Conservation (phyloP, 2,797 vertebrate genomes). For the Jordanella pulchra region DNA sequence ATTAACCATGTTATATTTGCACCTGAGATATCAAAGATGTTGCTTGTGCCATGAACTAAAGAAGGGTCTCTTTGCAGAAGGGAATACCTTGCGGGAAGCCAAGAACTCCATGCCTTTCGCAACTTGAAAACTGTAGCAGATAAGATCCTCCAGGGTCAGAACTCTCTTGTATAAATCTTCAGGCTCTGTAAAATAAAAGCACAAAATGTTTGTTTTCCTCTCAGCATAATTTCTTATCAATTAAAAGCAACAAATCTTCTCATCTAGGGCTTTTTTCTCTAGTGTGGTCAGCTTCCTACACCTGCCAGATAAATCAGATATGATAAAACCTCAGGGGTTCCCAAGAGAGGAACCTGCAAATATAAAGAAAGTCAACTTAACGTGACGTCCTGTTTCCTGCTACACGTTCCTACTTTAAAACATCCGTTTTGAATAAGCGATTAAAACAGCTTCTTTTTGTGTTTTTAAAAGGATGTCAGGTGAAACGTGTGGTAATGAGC, state of each 20-base stretch:
- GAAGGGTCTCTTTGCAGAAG: not conserved
- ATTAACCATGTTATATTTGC: not conserved
- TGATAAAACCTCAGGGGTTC: conserved; percentile 23
- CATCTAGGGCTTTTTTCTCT: conserved; percentile 22
- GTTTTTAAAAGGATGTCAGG: conserved; percentile 57
- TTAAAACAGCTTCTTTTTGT: conserved; percentile 32
- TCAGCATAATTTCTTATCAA: conserved; percentile 21
- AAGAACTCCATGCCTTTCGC: conserved; percentile 97
- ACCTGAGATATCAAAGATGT: not conserved
- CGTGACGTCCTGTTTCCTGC: conserved; percentile 37
- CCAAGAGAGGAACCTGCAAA: conserved; percentile 15
- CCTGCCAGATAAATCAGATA: conserved; percentile 48
- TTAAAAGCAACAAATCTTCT: conserved; percentile 18
- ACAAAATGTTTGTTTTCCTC: conserved; percentile 19
- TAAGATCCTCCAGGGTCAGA: conserved; percentile 91
- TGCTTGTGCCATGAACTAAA: not conserved
- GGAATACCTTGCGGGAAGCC: conserved; percentile 90
- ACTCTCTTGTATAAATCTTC: conserved; percentile 91
- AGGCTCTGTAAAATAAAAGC: conserved; percentile 80
- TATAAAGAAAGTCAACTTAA: conserved; percentile 8
- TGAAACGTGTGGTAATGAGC: conserved; percentile 57
- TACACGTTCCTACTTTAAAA: conserved; percentile 56
- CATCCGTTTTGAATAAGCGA: conserved; percentile 54
- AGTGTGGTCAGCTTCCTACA: conserved; percentile 15
- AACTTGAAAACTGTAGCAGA: conserved; percentile 96